These are phyloP conservation scores for Polietes domitor DNA, from an alignment of 2,888 invertebrate genomes.

Conservation along the genomic window DNA sequence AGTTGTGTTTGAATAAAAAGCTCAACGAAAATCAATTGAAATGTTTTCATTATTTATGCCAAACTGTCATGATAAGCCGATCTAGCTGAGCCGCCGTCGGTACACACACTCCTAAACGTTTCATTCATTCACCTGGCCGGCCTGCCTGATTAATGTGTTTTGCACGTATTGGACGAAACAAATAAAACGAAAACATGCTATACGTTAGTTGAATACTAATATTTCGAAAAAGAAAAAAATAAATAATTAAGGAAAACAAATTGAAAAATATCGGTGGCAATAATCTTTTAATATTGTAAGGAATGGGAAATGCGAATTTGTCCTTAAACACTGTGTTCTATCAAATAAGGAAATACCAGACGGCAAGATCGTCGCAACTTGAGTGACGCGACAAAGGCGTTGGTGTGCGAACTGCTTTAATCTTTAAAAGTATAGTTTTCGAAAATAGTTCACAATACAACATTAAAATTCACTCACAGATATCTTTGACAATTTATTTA, in stretches of 20 bases:
- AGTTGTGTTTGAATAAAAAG: constrained; percentile 11
- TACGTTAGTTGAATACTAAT: constrained; percentile 57
- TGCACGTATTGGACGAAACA: constrained; percentile 22
- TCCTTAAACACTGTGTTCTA: too few relatives aligned
- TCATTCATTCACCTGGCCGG: background rate
- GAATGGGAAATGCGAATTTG: too few relatives aligned
- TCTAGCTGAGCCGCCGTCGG: background rate
- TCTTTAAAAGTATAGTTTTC: background rate
- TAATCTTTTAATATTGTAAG: too few relatives aligned
- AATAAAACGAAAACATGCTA: constrained; percentile 38
- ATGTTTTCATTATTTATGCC: constrained; percentile 47
- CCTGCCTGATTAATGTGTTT: constrained; percentile 39
- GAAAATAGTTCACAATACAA: background rate
- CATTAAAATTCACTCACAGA: constrained; percentile 14
- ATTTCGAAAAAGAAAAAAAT: background rate
- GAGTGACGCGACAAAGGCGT: too few relatives aligned
- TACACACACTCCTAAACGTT: background rate
- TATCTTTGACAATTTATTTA: constrained; percentile 13
- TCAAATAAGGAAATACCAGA: too few relatives aligned
- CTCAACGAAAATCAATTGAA: constrained; percentile 35
- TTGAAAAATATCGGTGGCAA: background rate
- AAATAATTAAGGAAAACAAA: constrained; percentile 12
- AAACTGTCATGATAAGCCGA: constrained; percentile 32
- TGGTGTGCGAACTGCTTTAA: background rate
- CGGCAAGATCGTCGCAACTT: too few relatives aligned